phyloP scores from a whole-genome alignment of 2,888 invertebrate genomes.

The Crioceris asparagi region DNA sequence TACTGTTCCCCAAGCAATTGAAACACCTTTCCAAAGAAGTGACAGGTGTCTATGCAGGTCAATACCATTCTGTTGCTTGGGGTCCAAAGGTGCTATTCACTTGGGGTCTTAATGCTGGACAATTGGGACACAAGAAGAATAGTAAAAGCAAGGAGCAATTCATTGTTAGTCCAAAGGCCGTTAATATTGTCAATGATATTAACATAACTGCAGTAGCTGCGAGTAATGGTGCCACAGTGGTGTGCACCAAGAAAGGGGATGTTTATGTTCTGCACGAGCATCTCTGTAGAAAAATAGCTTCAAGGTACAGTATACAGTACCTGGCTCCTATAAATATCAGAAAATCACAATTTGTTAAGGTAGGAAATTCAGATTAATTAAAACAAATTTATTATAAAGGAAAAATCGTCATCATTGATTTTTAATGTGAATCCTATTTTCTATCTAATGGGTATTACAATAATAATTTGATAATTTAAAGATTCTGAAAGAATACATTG shows the following conservation, averaged over 20 bases:
- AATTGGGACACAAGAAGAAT: conserved; percentile 55
- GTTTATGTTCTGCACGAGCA: conserved; percentile 60
- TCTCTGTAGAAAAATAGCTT: conserved; percentile 57
- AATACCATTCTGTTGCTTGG: conserved; percentile 63
- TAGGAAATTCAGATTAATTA: no score
- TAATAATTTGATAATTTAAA: no score
- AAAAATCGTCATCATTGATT: no score
- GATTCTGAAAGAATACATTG: no score
- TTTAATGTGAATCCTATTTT: no score
- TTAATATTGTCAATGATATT: conserved; percentile 31
- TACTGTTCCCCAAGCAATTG: conserved; percentile 37
- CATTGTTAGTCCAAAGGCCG: conserved; percentile 41
- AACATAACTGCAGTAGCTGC: conserved; percentile 38
- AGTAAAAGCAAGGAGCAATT: conserved; percentile 32
- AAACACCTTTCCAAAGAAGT: conserved; percentile 28
- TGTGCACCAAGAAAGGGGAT: conserved; percentile 54
- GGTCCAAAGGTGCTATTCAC: conserved; percentile 53
- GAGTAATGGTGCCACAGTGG: conserved; percentile 57
- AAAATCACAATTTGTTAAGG: no score
- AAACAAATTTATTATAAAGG: no score
- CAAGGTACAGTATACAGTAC: conserved; percentile 37
- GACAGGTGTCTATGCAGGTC: conserved; percentile 53
- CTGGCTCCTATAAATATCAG: background rate
- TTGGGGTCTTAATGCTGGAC: conserved; percentile 77
- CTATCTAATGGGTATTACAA: no score